Conservation (phyloP, 2,113 vertebrate species). For the Thermophis baileyi region DNA sequence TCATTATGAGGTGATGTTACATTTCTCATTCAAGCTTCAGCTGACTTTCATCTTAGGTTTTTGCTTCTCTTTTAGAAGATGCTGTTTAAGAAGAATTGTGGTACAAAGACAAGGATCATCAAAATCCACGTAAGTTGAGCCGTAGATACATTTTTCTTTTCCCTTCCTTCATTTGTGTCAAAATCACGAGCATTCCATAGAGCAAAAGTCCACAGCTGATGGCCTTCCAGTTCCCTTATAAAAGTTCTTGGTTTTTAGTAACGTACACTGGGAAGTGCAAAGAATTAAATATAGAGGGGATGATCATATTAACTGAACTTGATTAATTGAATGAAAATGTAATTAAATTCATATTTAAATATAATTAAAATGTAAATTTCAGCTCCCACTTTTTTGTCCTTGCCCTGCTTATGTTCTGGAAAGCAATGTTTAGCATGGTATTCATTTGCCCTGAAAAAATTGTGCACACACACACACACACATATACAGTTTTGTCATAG, state of each 20-base stretch:
- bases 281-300: neutral
- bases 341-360: neutral
- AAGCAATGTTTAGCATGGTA: neutral
- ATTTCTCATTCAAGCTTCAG: neutral
- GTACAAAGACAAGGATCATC: slow-evolving; percentile 82
- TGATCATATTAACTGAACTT: neutral
- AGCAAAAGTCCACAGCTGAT: neutral
- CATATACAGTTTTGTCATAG: neutral
- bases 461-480: neutral
- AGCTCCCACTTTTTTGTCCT: neutral
- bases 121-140: slow-evolving; percentile 82
- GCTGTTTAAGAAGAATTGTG: slow-evolving; percentile 87
- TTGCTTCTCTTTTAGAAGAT: slow-evolving; percentile 82
- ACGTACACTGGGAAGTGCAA: neutral
- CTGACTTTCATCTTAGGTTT: slow-evolving; percentile 48
- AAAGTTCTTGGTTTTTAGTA: neutral
- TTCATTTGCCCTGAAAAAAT: neutral
- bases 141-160: neutral
- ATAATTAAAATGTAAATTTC: neutral
- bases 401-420: neutral
- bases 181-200: neutral
- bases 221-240: neutral
- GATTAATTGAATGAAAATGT: neutral
- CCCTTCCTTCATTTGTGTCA: slow-evolving; percentile 4
- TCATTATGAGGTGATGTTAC: neutral